phyloP scores from a whole-genome alignment of 2,113 vertebrate genomes.

The Pseudopodoces humilis region DNA sequence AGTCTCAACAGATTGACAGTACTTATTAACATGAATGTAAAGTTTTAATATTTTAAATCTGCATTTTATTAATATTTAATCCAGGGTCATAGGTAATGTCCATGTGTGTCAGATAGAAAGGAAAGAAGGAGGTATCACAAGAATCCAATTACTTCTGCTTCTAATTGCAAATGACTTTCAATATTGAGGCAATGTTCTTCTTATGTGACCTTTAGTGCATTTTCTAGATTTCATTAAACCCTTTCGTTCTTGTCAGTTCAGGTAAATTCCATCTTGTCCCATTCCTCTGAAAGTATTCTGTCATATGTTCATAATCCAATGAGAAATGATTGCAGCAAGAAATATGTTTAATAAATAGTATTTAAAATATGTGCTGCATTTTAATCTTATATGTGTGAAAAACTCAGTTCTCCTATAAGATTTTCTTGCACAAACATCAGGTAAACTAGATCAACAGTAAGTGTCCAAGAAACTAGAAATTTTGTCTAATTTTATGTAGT shows the following conservation, averaged over 20 bases:
- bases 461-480: background rate
- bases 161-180: constrained; percentile 73
- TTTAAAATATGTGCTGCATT: background rate
- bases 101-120: constrained; percentile 65
- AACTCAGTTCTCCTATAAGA: background rate
- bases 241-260: constrained; percentile 65
- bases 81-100: constrained; percentile 73
- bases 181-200: constrained; percentile 69
- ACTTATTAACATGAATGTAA: constrained; percentile 73
- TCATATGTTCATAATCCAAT: constrained; percentile 6
- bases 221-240: constrained; percentile 69
- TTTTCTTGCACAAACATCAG: background rate
- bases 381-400: background rate
- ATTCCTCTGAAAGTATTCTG: constrained; percentile 24
- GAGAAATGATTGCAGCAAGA: constrained; percentile 4
- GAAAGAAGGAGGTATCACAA: constrained; percentile 61
- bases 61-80: constrained; percentile 76
- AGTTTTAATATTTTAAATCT: constrained; percentile 76
- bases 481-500: background rate
- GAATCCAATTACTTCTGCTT: constrained; percentile 70
- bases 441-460: background rate
- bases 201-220: constrained; percentile 67
- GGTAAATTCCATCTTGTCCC: constrained; percentile 45
- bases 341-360: background rate
- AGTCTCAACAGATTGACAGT: constrained; percentile 69